Conservation (phyloP, 2,888 invertebrate species). For the Tanytarsus gracilentus region DNA sequence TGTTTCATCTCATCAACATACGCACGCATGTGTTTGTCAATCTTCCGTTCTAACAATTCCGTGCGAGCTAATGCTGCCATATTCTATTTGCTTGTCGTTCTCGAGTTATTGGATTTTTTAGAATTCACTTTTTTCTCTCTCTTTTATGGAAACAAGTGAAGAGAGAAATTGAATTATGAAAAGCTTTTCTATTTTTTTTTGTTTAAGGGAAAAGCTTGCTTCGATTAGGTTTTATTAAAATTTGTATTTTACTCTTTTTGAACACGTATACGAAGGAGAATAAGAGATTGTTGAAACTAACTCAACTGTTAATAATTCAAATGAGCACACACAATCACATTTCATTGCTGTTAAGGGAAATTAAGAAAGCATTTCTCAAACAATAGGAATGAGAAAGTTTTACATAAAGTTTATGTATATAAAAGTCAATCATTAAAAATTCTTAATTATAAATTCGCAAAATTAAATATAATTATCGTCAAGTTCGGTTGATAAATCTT, state of each 20-base stretch:
- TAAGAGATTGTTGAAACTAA: background rate
- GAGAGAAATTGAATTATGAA: background rate
- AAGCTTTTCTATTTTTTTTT: background rate
- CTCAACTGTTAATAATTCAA: background rate
- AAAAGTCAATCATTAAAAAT: too few relatives aligned
- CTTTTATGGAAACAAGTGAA: background rate
- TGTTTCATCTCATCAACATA: background rate
- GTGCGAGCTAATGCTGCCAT: background rate
- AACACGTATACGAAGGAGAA: too few relatives aligned
- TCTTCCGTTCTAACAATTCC: background rate
- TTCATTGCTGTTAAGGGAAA: background rate
- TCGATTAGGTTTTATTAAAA: background rate
- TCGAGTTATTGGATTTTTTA: background rate
- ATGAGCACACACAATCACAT: background rate
- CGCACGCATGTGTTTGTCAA: background rate
- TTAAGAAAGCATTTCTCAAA: background rate
- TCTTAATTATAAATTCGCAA: too few relatives aligned
- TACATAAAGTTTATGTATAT: too few relatives aligned
- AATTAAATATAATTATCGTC: too few relatives aligned
- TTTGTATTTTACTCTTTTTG: too few relatives aligned
- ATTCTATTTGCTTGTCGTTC: background rate
- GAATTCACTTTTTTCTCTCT: too few relatives aligned
- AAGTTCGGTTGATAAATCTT: too few relatives aligned
- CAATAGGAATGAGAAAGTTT: too few relatives aligned
- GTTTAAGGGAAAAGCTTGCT: background rate